Conservation (phyloP, 2,888 invertebrate species). For the Zygothrica quintamaculata region DNA sequence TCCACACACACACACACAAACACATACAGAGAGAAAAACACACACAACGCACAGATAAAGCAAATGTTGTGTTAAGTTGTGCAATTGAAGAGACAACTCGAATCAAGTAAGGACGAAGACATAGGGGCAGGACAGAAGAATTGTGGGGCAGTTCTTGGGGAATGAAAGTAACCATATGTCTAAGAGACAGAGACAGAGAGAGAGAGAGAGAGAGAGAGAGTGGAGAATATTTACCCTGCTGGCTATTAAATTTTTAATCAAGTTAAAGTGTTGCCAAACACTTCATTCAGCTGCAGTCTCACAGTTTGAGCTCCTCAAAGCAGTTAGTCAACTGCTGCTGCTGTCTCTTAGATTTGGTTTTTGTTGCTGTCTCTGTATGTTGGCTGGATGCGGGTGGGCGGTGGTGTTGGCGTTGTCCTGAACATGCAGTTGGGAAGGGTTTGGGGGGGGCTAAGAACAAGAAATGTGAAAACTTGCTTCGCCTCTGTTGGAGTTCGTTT, state of each 20-base stretch:
- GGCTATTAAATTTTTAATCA: slow-evolving; percentile 80
- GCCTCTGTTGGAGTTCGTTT: slow-evolving; percentile 27
- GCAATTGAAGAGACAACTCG: slow-evolving; percentile 66
- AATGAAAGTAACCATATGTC: not conserved
- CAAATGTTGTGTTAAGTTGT: slow-evolving; percentile 70
- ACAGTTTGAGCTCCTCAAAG: slow-evolving; percentile 17
- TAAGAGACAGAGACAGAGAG: not conserved
- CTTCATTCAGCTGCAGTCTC: slow-evolving; percentile 60
- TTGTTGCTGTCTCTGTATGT: not conserved
- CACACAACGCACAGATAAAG: slow-evolving; percentile 38
- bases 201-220: not conserved
- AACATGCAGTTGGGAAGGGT: too few species aligned
- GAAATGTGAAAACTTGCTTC: slow-evolving; percentile 41
- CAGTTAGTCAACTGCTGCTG: slow-evolving; percentile 3
- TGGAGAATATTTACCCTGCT: slow-evolving; percentile 60
- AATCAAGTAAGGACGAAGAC: slow-evolving; percentile 1
- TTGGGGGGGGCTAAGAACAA: slow-evolving; percentile 2
- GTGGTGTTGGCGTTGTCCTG: slow-evolving; percentile 15
- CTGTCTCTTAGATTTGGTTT: not conserved
- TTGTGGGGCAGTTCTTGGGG: too few species aligned
- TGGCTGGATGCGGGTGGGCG: not conserved
- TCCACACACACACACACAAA: not conserved
- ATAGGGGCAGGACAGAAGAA: too few species aligned
- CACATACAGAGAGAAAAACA: not conserved
- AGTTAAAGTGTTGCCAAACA: slow-evolving; percentile 80